Base-by-base conservation (phyloP, 1,140 invertebrate species). In the Diorhabda sublineata region DNA sequence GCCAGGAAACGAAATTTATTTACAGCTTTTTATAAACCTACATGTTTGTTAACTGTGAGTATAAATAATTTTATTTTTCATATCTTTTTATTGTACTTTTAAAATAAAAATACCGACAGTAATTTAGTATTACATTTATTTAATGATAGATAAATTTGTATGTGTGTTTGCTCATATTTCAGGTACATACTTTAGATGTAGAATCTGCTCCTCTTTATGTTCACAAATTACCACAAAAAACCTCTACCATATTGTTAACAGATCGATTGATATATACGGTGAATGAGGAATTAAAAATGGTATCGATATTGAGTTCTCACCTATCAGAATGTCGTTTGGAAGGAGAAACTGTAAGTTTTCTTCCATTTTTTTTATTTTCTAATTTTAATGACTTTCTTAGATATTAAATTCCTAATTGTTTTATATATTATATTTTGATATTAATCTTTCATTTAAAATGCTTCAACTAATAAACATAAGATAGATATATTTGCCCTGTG, bases 161-260 rank as follows among this genome's bases (percentile, higher is more conserved):
- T 52, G 47, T 52, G 47, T 52, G 47, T 9, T 6, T 52, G 5
- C 5, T 5, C 47, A 52, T 52, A 52, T 82, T 83, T 70, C 71
- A 87, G 85, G 81, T 90, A 71, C 86, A 90, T 74, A 85, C 84
- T 76, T 86, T 87, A 68, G 86, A 88, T 76, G 82, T 89, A 57
- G 87, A 87, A 70, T 80, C 87, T 59, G 84, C 86, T 69, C 90
- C 90, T 4, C 75, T 91, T 62, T 89, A 87, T 79, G 83, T 90
- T 3, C 89, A 92, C 80, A 90, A 89, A 82, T 81, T 92, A 69
- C 87, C 88, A 56, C 78, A 83, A 43, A 81, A 84, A 26, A 85
- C 84, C 71, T 76, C 82, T 71, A 82, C 84, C 68, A 77, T 89
- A 71, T 75, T 89, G 66, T 80, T 90, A 64, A 87, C 88, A 9